Conservation (phyloP, 2,797 vertebrate species). For the Pangasius krempfi region DNA sequence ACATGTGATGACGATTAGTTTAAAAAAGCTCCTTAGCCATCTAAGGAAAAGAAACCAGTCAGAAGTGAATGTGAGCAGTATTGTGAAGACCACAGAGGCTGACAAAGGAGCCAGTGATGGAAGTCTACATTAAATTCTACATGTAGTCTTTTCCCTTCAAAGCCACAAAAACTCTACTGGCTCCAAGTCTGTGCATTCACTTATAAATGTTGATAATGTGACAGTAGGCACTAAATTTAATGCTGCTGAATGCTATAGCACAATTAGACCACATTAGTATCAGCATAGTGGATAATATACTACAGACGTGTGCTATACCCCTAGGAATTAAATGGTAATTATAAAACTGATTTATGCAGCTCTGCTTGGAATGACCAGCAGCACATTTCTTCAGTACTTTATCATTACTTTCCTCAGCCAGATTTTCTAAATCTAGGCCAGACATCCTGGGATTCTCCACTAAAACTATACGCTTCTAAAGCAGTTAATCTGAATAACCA, state of each 20-base stretch:
- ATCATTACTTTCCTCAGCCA: slow-evolving; percentile 47
- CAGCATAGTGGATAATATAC: slow-evolving; percentile 2
- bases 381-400: slow-evolving; percentile 39
- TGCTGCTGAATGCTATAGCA: not conserved
- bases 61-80: slow-evolving; percentile 42
- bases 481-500: slow-evolving; percentile 49
- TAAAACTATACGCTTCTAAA: slow-evolving; percentile 43
- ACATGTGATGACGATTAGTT: slow-evolving; percentile 43
- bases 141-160: not conserved
- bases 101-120: not conserved
- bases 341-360: slow-evolving; percentile 46
- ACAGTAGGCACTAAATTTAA: slow-evolving; percentile 2
- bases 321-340: slow-evolving; percentile 32
- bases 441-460: slow-evolving; percentile 56
- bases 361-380: slow-evolving; percentile 31
- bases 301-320: not conserved
- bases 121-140: slow-evolving; percentile 3
- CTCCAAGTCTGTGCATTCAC: not conserved
- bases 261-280: not conserved
- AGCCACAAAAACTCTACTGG: not conserved
- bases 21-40: not conserved
- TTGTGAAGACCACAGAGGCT: not conserved
- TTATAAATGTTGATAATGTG: not conserved
- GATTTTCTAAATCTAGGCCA: slow-evolving; percentile 61
- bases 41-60: slow-evolving; percentile 35